These are phyloP conservation scores for Phasianus colchicus DNA, from an alignment of 2,113 vertebrate species.

Conservation along the genomic window DNA sequence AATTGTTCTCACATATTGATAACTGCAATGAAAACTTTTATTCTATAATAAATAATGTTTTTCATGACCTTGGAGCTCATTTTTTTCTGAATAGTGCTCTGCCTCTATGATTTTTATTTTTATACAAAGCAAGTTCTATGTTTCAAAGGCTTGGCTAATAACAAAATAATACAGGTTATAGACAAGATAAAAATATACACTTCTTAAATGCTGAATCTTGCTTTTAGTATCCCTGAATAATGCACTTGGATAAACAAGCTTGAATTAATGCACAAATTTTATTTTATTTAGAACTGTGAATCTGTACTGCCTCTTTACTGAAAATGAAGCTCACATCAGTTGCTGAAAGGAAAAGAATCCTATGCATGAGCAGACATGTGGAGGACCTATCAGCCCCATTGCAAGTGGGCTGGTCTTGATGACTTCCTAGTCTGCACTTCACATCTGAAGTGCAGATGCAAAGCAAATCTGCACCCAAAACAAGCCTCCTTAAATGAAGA, in stretches of 20 bases:
- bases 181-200: not conserved
- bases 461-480: not conserved
- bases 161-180: not conserved
- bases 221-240: not conserved
- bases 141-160: not conserved
- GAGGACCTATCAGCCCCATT: not conserved
- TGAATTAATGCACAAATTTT: rapidly evolving
- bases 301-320: not conserved
- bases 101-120: rapidly evolving
- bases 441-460: not conserved
- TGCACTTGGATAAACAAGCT: not conserved
- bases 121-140: not conserved
- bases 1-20: not conserved
- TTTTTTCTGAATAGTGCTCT: not conserved
- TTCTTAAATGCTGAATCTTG: not conserved
- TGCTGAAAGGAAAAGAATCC: not conserved
- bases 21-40: not conserved
- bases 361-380: not conserved
- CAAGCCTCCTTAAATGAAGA: not conserved
- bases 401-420: not conserved
- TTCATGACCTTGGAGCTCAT: not conserved
- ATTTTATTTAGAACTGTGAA: not conserved
- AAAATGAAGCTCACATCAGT: not conserved
- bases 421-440: not conserved
- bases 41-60: not conserved